Percentiles rank a stretch among this genome's conserved stretches.
Evolutionary conservation across 2,113 vertebrate species (phyloP).

Genomic region (Misgurnus mizolepis): DNA sequence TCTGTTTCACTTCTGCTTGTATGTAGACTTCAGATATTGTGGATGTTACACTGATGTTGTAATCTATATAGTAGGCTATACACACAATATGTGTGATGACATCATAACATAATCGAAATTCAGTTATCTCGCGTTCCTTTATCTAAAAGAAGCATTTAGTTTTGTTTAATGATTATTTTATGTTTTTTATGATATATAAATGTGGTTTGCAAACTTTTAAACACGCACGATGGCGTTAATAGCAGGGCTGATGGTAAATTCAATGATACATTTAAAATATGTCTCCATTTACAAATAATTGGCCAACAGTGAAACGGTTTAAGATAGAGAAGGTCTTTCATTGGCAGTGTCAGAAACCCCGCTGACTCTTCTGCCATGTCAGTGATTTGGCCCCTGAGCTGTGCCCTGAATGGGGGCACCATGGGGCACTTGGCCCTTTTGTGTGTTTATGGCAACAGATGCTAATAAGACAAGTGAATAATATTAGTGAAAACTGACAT

Average conservation of each 20-base stretch:
- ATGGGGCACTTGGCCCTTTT: conserved; percentile 51
- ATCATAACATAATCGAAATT: conserved; percentile 36
- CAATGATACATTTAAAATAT: not conserved
- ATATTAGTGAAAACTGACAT: conserved; percentile 40
- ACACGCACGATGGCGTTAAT: not conserved
- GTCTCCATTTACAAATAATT: conserved; percentile 8
- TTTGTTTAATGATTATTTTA: not conserved
- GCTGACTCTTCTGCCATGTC: conserved; percentile 44
- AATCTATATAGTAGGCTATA: not conserved
- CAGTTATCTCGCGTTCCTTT: conserved; percentile 37
- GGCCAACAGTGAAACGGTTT: conserved; percentile 7
- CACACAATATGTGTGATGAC: not conserved
- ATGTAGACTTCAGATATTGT: too few species aligned
- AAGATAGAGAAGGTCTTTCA: conserved; percentile 21
- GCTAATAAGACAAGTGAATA: conserved; percentile 60
- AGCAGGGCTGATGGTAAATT: not conserved
- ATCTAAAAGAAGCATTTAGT: not conserved
- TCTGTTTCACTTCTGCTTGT: conserved; percentile 42
- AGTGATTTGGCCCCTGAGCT: conserved; percentile 47
- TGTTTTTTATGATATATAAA: conserved; percentile 18
- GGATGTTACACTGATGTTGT: not conserved
- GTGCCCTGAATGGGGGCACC: conserved; percentile 29
- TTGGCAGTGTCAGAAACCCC: conserved; percentile 48
- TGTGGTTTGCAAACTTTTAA: not conserved
- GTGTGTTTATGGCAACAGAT: conserved; percentile 60